Evolutionary conservation across 2,797 vertebrate species (phyloP), one percentile per base, ranked within the genome.

Genomic region (Tangara arthus): DNA sequence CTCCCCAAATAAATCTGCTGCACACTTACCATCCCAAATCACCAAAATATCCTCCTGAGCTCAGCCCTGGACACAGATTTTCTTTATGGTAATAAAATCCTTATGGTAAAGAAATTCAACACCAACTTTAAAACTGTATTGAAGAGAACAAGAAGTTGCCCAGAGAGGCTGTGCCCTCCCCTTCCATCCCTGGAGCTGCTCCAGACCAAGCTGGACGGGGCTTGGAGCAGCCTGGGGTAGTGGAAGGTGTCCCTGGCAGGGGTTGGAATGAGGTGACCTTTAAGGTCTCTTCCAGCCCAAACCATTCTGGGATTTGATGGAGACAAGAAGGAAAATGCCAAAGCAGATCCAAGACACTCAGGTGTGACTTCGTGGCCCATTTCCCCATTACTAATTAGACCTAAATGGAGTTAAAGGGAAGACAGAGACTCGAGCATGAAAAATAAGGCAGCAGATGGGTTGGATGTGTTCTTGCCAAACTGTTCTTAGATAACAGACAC

Each of bases 391-490:
- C 28, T 76, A 24, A 20, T 32, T 32, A 84, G 24, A 60, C 24
- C 55, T 46, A 65, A 87, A 76, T 7, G 9, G 7, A 64, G n/a
- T 42, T 72, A 49, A 63, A 70, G 44, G 46, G 35, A 46, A 55
- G 23, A 37, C 52, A 66, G 68, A 57, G 28, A 37, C 35, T 71
- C 1, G 0, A 73, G 60, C 0, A 3, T 12, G 73, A 66, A 32
- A 52, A 91, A 57, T 10, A 57, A 89, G 49, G 88, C 85, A 76
- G 70, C 16, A 22, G 61, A 63, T 0, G 4, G 27, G 15, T 5
- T 50, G 50, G 79, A 81, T 3, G 2, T 2, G 22, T 60, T 77
- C 12, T 49, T 75, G 84, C 92, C 93, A 91, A 37, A 46, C 34
- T 50, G 61, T 72, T 78, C 84, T 75, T 35, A 42, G 82, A 90